Evolutionary conservation across 2,113 vertebrate genomes (phyloP), one percentile per base, ranked within the genome.

Genomic region (Brachyhypopomus occidentalis): DNA sequence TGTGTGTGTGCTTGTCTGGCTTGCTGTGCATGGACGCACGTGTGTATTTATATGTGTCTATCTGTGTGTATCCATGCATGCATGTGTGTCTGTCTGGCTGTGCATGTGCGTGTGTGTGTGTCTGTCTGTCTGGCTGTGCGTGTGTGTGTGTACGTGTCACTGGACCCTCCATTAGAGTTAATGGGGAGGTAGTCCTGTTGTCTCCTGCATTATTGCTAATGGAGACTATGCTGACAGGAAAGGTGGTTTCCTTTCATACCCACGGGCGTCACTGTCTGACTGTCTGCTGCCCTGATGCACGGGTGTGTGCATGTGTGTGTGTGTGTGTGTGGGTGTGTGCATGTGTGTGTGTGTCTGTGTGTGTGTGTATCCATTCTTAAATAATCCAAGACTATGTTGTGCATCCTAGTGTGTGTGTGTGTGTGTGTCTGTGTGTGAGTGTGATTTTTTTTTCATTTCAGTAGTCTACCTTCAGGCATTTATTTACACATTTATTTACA

Each of bases 161-260:
- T 63, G 74, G 82, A 84, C 72, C 79, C 88, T 89, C 87, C 87
- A 88, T 89, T 88, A 88, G 87, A 52, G 76, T 83, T 86, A 87
- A 87, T 89, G 86, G 83, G 84, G 59, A 83, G 76, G 79, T 78
- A 84, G 87, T 85, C 85, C 85, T 87, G 87, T 86, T 84, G 87
- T 88, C 88, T 89, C 85, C 79, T 76, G 78, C 87, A 84, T 84
- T 85, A 88, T 45, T 80, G 83, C 86, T 89, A 89, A 89, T 89
- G 88, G 88, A 88, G 83, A 79, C 76, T 70, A 66, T 79, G 85
- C 85, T 84, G 87, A 88, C 88, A 88, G 83, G 84, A 88, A 83
- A 86, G 87, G 84, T 89, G 85, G 84, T 83, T 85, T 87, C 83
- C 85, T 84, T 84, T 84, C 77, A 83, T 84, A 74, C 77, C 72